phyloP scores from a whole-genome alignment of 2,888 invertebrate species.

The Microctonus aethiopoides region DNA sequence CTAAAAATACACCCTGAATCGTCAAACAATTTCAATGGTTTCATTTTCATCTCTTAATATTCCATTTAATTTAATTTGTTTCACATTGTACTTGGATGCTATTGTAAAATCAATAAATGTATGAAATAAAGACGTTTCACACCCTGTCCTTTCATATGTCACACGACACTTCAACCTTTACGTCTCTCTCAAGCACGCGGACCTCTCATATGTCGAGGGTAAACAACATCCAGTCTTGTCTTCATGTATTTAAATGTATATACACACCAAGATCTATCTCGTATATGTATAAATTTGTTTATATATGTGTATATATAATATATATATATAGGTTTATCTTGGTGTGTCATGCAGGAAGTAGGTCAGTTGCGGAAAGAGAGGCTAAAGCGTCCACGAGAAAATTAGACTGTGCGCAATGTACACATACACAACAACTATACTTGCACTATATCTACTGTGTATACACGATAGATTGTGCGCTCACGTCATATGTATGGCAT shows the following conservation, averaged over 20 bases:
- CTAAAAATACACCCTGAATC: too few species aligned
- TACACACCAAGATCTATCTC: not conserved
- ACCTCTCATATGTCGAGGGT: conserved; percentile 29
- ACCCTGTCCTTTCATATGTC: conserved; percentile 19
- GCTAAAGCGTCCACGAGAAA: conserved; percentile 36
- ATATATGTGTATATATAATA: too few species aligned
- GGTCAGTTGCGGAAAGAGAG: conserved; percentile 43
- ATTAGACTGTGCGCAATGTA: conserved; percentile 38
- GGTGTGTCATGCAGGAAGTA: conserved; percentile 41
- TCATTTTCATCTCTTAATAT: too few species aligned
- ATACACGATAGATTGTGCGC: not conserved
- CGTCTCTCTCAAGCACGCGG: not conserved
- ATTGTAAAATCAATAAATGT: conserved; percentile 16
- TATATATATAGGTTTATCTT: not conserved
- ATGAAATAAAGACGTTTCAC: conserved; percentile 33
- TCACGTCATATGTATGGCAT: not conserved
- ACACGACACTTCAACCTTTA: conserved; percentile 10
- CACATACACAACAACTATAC: not conserved
- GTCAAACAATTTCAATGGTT: too few species aligned
- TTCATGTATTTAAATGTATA: not conserved
- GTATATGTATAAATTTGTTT: not conserved
- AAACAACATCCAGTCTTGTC: conserved; percentile 40
- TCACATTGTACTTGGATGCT: too few species aligned
- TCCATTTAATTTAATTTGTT: not conserved
- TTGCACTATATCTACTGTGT: not conserved